Base-by-base conservation (phyloP, 2,113 vertebrate genomes). In the Tetraodon nigroviridis region DNA sequence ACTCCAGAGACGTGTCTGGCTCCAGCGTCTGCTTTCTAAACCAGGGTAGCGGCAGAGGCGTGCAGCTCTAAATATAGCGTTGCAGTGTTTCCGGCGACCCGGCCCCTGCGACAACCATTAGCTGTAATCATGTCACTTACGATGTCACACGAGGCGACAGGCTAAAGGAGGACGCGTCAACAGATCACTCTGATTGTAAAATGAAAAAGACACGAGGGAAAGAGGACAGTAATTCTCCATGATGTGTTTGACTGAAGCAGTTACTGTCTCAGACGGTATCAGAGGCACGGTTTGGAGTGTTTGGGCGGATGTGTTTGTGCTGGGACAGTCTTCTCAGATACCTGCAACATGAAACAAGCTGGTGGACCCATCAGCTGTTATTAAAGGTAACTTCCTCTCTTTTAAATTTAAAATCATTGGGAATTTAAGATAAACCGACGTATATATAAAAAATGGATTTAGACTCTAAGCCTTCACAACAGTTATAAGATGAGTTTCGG, bases 151-250 rank as follows among this genome's bases (percentile, higher is more conserved):
- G 19, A 71, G 76, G 75, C 29, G 81, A 83, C 78, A 73, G 83
- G 79, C 82, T 83, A 84, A 86, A 84, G 79, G 80, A 80, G 76
- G 82, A 71, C 51, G 56, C 59, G 66, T 84, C 83, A 80, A 85
- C 78, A 81, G 77, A 81, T 84, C 78, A 75, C 62, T 58, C 68
- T 58, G 55, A 64, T 76, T 45, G 51, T 67, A 67, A 55, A 75
- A 74, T 73, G 75, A 68, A 79, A 67, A 74, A 54, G 71, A 81
- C 71, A 63, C 51, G 17, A 20, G 53, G 12, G 37, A 10, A 46
- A 47, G 63, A 49, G 55, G 40, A 54, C 17, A 19, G n/a, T 32
- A 62, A 55, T 19, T 20, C 52, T 51, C 49, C 64, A 56, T 16
- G 5, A 48, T 69, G 69, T 46, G 47, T 79, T 58, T 78, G 79